Conservation (phyloP, 2,113 vertebrate genomes). For the Oreamnos americanus region DNA sequence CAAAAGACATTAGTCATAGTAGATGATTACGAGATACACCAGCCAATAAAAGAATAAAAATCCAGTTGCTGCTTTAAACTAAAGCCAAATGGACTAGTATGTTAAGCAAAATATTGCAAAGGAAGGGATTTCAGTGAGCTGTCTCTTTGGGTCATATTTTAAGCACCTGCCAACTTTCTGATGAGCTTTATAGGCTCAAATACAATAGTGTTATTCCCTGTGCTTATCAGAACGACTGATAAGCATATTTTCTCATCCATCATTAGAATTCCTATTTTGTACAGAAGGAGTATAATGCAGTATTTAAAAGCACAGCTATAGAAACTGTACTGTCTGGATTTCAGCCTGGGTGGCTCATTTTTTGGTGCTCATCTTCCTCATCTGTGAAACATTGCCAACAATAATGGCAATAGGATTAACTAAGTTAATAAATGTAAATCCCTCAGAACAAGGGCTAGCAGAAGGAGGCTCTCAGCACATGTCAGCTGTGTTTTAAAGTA, state of each 20-base stretch:
- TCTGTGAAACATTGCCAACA: not conserved
- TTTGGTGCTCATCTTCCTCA: not conserved
- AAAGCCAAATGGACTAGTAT: not conserved
- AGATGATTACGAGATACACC: not conserved
- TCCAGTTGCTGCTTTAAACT: not conserved
- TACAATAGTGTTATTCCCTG: not conserved
- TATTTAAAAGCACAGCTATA: not conserved
- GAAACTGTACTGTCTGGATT: not conserved
- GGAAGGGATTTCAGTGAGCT: not conserved
- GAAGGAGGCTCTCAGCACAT: not conserved
- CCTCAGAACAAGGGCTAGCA: not conserved
- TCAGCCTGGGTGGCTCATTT: rapidly evolving
- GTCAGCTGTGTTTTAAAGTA: not conserved
- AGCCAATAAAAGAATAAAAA: not conserved
- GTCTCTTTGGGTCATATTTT: not conserved
- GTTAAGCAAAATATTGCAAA: not conserved
- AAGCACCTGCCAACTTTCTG: not conserved
- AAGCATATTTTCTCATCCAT: not conserved
- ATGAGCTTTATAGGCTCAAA: too few species aligned
- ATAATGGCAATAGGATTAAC: not conserved
- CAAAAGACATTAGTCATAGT: not conserved
- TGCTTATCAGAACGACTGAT: not conserved
- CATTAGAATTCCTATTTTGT: not conserved
- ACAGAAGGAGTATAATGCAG: not conserved
- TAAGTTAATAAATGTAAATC: not conserved